Base-by-base conservation (phyloP, 1,140 invertebrate species). In the Drosophila subpulchrella region DNA sequence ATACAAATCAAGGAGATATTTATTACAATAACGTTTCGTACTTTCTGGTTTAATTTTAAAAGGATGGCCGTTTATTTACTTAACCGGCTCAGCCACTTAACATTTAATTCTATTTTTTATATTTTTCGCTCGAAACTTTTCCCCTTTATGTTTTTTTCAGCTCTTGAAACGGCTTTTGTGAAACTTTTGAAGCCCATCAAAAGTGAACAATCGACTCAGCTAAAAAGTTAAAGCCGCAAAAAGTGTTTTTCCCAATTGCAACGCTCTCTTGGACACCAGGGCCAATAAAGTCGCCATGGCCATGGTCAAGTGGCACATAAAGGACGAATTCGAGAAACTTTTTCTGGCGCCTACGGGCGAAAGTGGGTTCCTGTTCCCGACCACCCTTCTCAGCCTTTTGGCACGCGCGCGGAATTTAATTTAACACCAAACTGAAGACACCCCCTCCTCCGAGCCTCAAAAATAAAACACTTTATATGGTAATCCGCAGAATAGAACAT, bases 401-500 rank as follows among this genome's bases (percentile, higher is more conserved):
- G 82, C 82, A 85, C 74, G 74, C 74, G 81, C 82, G 51, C 62
- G 51, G 60, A 81, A 78, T 84, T 74, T 75, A 62, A 70, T 77
- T 81, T 73, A 11, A 36, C 34, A 15, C 34, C 36, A 56, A 60
- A 50, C 36, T 17, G 38, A 42, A 53, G 20, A 42, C 41, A 20
- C 39, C 39, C 20, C 11, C 50, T 34, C 41, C 24, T 11, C 55
- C 20, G 27, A 48, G 54, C 41, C 10, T 36, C 38, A 42, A 27
- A 41, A 62, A 78, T 32, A 72, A 80, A 73, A 65, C 73, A 81
- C 73, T 85, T 46, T 85, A 81, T 86, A 85, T 85, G 81, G 57
- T 86, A 85, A 85, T 85, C 63, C 56, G 34, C 11, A 27, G 27
- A 77, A 53, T 61, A 65, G 55, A 76, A 76, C 62, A 55, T 60